A percentile compares a stretch with the other conserved stretches of the same genome.
Conservation (phyloP, 1,140 invertebrate species). For the Paraescarpia echinospica region DNA sequence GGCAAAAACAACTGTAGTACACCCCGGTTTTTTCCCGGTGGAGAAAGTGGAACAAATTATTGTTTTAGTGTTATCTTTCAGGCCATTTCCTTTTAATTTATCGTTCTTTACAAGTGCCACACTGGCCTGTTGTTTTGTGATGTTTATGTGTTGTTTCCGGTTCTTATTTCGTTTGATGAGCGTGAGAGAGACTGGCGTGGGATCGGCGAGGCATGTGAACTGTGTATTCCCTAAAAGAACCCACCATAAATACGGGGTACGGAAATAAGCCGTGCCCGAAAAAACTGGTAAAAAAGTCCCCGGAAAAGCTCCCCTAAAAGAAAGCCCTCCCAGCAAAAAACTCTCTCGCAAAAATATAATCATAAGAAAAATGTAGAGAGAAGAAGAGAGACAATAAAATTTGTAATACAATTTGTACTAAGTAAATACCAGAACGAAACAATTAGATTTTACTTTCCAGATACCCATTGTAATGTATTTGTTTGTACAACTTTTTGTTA, state of each 20-base stretch:
- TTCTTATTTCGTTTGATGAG: background rate
- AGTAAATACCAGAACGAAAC: no score
- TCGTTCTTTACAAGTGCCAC: background rate
- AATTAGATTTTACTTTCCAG: no score
- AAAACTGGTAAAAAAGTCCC: no score
- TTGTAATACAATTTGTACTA: no score
- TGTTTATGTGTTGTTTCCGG: background rate
- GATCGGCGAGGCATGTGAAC: background rate
- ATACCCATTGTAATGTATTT: no score
- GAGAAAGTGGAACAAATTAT: background rate
- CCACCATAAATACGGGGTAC: background rate
- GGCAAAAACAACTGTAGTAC: background rate
- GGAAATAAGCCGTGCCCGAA: background rate
- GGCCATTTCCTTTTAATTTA: background rate
- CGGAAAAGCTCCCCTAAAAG: background rate
- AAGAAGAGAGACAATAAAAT: no score
- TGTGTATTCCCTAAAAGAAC: background rate
- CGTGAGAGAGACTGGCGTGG: background rate
- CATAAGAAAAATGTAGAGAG: background rate
- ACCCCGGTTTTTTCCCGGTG: background rate
- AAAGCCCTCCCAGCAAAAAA: background rate
- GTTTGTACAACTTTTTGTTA: no score
- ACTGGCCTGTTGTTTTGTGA: background rate
- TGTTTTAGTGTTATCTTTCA: background rate
- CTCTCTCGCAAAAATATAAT: background rate